Conservation (phyloP, 1,140 invertebrate genomes). For the Procambarus virginalis region DNA sequence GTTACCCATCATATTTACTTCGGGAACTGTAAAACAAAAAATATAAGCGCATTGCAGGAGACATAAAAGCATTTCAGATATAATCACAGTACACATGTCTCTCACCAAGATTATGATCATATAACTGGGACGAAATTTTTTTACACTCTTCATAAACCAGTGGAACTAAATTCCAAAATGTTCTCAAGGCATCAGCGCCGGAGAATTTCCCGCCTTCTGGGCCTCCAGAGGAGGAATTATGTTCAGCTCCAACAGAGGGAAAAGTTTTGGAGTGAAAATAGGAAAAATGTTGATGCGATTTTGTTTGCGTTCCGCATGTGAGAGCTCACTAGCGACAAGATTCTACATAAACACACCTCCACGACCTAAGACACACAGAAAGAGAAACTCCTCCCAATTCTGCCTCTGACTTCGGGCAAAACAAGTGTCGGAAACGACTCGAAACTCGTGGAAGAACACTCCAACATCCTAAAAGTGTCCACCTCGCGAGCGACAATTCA, state of each 20-base stretch:
- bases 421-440: not conserved
- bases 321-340: too few relatives aligned
- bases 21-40: not conserved
- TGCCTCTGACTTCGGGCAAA: not conserved
- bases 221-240: not conserved
- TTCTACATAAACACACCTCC: not conserved
- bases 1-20: not conserved
- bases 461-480: conserved; percentile 18
- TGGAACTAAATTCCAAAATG: not conserved
- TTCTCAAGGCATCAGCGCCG: not conserved
- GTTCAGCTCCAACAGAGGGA: conserved; percentile 5
- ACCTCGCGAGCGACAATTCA: conserved; percentile 24
- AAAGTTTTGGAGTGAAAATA: conserved; percentile 1
- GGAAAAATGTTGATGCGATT: conserved; percentile 25
- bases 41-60: too few relatives aligned
- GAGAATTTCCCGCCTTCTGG: not conserved
- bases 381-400: not conserved
- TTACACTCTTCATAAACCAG: not conserved
- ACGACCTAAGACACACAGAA: not conserved
- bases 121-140: not conserved
- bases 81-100: too few relatives aligned
- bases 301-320: not conserved
- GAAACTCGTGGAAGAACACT: not conserved
- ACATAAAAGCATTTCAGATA: too few relatives aligned
- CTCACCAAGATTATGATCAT: too few relatives aligned